A percentile compares a stretch with the other conserved stretches of the same genome.
phyloP scores from a whole-genome alignment of 2,113 vertebrate species.

The Falcunculus frontatus region DNA sequence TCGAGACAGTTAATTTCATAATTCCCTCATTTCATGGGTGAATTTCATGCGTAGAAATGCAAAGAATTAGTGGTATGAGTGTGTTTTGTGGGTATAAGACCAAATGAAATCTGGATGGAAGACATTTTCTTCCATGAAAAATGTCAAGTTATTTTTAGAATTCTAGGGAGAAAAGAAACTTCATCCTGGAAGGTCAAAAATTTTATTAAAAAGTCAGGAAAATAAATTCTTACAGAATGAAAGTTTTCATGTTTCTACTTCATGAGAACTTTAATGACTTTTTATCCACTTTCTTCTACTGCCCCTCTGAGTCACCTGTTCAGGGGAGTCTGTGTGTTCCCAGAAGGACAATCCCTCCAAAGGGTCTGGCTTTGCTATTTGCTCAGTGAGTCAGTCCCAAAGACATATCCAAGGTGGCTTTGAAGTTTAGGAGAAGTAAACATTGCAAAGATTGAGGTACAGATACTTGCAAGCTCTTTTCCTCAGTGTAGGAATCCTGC shows the following conservation, averaged over 20 bases:
- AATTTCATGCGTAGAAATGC: conserved; percentile 30
- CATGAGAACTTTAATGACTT: not conserved
- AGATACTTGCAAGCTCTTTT: not conserved
- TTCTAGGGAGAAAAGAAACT: not conserved
- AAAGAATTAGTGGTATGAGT: not conserved
- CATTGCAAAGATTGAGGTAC: not conserved
- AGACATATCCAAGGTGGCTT: not conserved
- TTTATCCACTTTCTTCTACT: not conserved
- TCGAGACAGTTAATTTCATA: conserved; percentile 31
- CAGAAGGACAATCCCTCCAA: not conserved
- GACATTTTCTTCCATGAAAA: conserved; percentile 24
- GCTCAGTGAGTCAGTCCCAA: not conserved
- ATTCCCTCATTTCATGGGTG: conserved; percentile 57
- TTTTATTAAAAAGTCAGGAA: conserved; percentile 34
- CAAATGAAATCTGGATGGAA: conserved; percentile 10
- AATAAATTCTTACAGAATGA: conserved; percentile 18
- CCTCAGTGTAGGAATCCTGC: not conserved
- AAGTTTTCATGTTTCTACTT: not conserved
- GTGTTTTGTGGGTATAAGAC: not conserved
- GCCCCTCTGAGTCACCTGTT: not conserved
- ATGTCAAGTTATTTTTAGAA: conserved; percentile 33
- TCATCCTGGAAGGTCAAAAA: conserved; percentile 24
- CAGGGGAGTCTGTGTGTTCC: not conserved
- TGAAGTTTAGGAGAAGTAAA: not conserved
- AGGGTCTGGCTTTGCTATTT: not conserved